Percentiles rank a stretch among this genome's conserved stretches.
Conservation (phyloP, 64 coral and sea anemone genomes). For the Dendronephthya gigantea region DNA sequence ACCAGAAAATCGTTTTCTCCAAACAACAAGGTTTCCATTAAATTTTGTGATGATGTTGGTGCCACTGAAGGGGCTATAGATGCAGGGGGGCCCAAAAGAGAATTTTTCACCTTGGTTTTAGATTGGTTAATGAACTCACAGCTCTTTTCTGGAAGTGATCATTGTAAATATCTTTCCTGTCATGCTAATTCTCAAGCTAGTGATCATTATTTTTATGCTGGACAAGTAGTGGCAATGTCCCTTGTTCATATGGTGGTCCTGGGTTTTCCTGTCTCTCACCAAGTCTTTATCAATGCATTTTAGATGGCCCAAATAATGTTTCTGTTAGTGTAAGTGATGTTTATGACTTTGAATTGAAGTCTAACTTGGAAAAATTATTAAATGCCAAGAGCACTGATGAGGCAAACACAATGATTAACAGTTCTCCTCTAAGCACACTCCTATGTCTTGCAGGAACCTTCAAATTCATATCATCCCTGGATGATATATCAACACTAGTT, state of each 20-base stretch:
- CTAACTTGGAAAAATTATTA: slow-evolving; percentile 29
- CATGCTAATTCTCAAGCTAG: not conserved
- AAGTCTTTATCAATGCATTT: slow-evolving; percentile 14
- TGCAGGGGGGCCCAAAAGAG: slow-evolving; percentile 30
- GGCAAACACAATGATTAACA: slow-evolving; percentile 23
- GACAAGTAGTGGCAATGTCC: slow-evolving; percentile 31
- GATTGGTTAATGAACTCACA: slow-evolving; percentile 40
- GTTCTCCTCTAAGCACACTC: slow-evolving; percentile 25
- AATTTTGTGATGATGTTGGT: slow-evolving; percentile 30
- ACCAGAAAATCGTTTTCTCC: slow-evolving; percentile 15
- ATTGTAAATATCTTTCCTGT: slow-evolving; percentile 19
- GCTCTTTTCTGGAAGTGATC: slow-evolving; percentile 30
- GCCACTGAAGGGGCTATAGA: slow-evolving; percentile 33
- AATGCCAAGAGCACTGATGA: slow-evolving; percentile 23
- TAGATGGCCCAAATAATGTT: slow-evolving; percentile 14
- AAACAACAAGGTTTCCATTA: slow-evolving; percentile 33
- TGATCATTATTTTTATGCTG: slow-evolving; percentile 28
- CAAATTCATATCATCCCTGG: slow-evolving; percentile 26
- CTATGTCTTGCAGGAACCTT: slow-evolving; percentile 50
- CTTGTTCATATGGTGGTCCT: slow-evolving; percentile 32
- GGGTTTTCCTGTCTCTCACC: slow-evolving; percentile 12
- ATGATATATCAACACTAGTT: slow-evolving; percentile 37
- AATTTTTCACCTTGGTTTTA: slow-evolving; percentile 29
- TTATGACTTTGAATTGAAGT: slow-evolving; percentile 48
- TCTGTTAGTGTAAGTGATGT: slow-evolving; percentile 28